A percentile compares a stretch with the other conserved stretches of the same genome.
Conservation (phyloP, 2,113 vertebrate species). For the Corynorhinus townsendii region DNA sequence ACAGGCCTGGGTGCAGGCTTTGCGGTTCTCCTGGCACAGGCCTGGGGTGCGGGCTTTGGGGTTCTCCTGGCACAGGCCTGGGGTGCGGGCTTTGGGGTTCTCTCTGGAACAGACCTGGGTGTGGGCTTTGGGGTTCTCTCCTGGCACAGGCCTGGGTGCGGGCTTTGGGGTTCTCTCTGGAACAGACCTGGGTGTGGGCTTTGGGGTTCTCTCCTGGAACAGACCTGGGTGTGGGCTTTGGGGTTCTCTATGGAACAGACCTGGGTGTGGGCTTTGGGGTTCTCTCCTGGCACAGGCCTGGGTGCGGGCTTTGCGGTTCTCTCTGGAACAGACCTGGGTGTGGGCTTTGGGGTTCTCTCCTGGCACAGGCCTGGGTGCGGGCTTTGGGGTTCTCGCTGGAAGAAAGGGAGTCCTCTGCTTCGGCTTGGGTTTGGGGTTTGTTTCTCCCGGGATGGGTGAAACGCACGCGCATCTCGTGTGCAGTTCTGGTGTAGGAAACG, state of each 20-base stretch:
- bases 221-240: neutral
- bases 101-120: neutral
- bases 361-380: neutral
- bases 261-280: neutral
- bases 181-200: neutral
- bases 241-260: neutral
- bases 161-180: neutral
- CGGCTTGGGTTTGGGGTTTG: constrained; percentile 40
- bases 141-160: neutral
- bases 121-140: neutral
- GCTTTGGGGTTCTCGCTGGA: neutral
- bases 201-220: neutral
- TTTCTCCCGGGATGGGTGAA: neutral
- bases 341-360: neutral
- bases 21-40: too few relatives aligned
- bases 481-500: neutral
- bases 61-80: neutral
- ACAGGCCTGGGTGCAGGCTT: too few relatives aligned
- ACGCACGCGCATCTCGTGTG: neutral
- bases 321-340: neutral
- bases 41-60: neutral
- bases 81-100: neutral
- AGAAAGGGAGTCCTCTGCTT: neutral
- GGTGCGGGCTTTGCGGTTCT: neutral
- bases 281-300: neutral